Conservation (phyloP, 2,888 invertebrate species). For the Chydorus sphaericus region DNA sequence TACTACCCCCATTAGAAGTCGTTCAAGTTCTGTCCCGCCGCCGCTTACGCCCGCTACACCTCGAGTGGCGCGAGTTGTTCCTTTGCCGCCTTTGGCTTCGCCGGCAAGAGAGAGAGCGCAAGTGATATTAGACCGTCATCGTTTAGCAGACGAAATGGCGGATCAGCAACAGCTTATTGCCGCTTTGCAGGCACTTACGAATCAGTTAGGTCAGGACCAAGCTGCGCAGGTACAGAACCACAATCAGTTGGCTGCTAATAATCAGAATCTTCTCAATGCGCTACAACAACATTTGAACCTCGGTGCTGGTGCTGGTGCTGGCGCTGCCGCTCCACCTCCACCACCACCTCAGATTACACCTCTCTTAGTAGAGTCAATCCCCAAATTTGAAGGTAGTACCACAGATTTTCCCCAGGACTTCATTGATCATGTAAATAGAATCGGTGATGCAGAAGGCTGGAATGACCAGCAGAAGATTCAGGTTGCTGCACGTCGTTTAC, state of each 20-base stretch:
- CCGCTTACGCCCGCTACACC: too few species aligned
- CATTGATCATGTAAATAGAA: background rate
- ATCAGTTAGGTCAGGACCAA: background rate
- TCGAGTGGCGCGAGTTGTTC: too few species aligned
- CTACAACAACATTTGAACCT: background rate
- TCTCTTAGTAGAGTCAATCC: background rate
- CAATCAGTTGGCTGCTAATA: too few species aligned
- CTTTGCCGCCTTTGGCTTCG: too few species aligned
- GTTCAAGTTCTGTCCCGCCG: too few species aligned
- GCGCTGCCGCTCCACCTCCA: background rate
- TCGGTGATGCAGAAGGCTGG: background rate
- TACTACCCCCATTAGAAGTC: too few species aligned
- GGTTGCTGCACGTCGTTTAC: background rate
- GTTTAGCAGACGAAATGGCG: too few species aligned
- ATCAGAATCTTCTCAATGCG: background rate
- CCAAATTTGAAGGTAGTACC: background rate
- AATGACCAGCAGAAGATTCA: background rate
- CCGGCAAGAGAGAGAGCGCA: too few species aligned
- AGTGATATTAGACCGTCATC: too few species aligned
- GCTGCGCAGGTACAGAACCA: too few species aligned
- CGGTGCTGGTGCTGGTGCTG: background rate
- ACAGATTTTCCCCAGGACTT: background rate
- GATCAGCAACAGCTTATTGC: background rate
- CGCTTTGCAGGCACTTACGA: background rate
- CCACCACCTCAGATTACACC: background rate